phyloP scores from a whole-genome alignment of 2,113 vertebrate genomes.

The Zapus hudsonius region DNA sequence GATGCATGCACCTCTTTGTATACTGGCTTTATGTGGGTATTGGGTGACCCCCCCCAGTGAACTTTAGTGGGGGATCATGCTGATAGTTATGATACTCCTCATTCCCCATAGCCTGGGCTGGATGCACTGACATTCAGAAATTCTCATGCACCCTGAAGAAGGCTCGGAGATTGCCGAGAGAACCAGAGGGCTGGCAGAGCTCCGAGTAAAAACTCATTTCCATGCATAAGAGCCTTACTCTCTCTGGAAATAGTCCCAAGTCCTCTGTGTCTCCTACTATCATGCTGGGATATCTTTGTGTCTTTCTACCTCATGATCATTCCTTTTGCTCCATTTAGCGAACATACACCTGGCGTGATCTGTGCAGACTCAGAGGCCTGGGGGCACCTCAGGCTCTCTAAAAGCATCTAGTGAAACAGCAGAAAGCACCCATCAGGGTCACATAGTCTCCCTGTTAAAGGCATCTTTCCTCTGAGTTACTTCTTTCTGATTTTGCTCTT shows the following conservation, averaged over 20 bases:
- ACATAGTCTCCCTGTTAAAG: not conserved
- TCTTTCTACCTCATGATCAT: too few species aligned
- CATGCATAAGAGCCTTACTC: not conserved
- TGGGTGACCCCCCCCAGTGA: not conserved
- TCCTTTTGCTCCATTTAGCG: not conserved
- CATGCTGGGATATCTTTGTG: too few species aligned
- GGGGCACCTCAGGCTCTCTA: not conserved
- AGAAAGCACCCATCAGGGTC: not conserved
- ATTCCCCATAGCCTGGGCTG: not conserved
- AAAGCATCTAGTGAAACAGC: not conserved
- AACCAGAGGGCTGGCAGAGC: not conserved
- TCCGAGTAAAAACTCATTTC: not conserved
- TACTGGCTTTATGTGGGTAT: too few species aligned
- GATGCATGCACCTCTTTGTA: too few species aligned
- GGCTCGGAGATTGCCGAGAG: not conserved
- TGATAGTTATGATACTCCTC: not conserved
- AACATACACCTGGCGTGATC: not conserved
- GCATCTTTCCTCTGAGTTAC: not conserved
- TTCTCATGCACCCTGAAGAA: not conserved
- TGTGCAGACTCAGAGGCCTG: not conserved
- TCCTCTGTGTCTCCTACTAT: not conserved
- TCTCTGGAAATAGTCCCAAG: not conserved
- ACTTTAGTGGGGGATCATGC: not conserved
- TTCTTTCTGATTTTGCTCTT: conserved; percentile 4
- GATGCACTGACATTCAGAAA: not conserved